Evolutionary conservation across 2,797 vertebrate genomes (phyloP).

Genomic region (Amblyopsis hoosieri): DNA sequence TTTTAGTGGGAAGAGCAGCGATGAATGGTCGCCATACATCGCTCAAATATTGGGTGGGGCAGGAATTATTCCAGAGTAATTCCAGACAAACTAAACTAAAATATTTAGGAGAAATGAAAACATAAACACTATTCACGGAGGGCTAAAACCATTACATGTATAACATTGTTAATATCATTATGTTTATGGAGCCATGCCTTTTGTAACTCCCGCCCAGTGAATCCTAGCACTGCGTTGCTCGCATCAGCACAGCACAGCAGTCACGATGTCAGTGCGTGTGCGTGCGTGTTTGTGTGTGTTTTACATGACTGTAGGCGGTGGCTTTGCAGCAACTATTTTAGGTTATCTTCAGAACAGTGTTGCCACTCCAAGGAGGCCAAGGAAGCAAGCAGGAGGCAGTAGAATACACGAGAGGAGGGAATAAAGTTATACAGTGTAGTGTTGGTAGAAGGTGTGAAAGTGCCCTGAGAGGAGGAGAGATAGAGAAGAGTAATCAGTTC

Average conservation of each 20-base stretch:
- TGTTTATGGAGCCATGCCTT: too few species aligned
- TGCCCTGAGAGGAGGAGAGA: conserved; percentile 9
- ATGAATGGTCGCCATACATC: too few species aligned
- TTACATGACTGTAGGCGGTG: conserved; percentile 30
- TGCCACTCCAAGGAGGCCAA: conserved; percentile 4
- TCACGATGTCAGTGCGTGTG: conserved; percentile 10
- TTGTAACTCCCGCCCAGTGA: too few species aligned
- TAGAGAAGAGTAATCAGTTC: conserved; percentile 25
- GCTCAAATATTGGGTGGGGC: too few species aligned
- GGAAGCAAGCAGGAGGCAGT: conserved; percentile 6
- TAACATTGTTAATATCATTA: too few species aligned
- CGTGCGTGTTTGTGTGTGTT: neutral
- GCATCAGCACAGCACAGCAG: neutral
- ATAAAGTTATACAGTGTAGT: neutral
- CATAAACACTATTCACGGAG: too few species aligned
- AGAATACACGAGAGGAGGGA: conserved; percentile 16
- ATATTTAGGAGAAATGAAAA: too few species aligned
- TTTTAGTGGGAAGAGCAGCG: too few species aligned
- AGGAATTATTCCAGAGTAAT: too few species aligned
- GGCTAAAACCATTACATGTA: too few species aligned
- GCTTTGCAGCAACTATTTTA: conserved; percentile 44
- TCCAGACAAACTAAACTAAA: too few species aligned
- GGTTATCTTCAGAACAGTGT: conserved; percentile 30
- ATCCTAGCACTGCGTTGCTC: neutral
- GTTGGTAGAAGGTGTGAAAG: neutral